Evolutionary conservation across 2,113 vertebrate species (phyloP).

Genomic region (Sander vitreus): DNA sequence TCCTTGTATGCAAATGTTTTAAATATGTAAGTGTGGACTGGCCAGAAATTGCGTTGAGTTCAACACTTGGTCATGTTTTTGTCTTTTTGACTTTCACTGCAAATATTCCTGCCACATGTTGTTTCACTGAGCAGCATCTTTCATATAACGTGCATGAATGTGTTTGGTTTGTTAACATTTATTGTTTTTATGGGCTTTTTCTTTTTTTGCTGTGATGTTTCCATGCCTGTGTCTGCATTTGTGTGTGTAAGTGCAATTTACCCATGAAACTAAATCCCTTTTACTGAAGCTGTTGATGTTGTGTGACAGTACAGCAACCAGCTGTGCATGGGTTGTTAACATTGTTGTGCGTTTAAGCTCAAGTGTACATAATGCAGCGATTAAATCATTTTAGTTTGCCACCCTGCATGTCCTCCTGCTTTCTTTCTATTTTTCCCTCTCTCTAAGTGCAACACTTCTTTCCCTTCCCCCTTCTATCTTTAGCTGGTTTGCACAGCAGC

Average conservation of each 20-base stretch:
- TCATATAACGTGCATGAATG: not conserved
- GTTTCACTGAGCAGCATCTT: not conserved
- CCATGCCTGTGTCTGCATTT: not conserved
- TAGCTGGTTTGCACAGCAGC: not conserved
- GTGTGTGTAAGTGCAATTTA: not conserved
- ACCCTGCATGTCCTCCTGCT: not conserved
- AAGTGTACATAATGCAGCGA: slow-evolving; percentile 31
- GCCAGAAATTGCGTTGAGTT: not conserved
- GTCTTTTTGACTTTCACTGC: not conserved
- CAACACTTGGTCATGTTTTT: not conserved
- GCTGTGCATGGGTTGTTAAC: not conserved
- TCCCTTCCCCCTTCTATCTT: not conserved
- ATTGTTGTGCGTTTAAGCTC: slow-evolving; percentile 12
- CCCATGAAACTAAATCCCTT: not conserved
- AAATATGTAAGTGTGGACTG: not conserved
- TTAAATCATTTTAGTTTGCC: slow-evolving; percentile 21
- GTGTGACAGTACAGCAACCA: slow-evolving; percentile 24
- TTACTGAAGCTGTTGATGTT: slow-evolving; percentile 15
- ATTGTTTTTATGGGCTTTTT: not conserved
- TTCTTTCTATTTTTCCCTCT: not conserved
- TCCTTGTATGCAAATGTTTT: not conserved
- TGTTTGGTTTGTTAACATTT: not conserved
- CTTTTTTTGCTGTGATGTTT: not conserved
- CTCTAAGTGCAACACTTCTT: not conserved
- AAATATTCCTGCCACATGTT: not conserved